Base-by-base conservation (phyloP, 2,888 invertebrate species). In the Drosophila mercatorum region DNA sequence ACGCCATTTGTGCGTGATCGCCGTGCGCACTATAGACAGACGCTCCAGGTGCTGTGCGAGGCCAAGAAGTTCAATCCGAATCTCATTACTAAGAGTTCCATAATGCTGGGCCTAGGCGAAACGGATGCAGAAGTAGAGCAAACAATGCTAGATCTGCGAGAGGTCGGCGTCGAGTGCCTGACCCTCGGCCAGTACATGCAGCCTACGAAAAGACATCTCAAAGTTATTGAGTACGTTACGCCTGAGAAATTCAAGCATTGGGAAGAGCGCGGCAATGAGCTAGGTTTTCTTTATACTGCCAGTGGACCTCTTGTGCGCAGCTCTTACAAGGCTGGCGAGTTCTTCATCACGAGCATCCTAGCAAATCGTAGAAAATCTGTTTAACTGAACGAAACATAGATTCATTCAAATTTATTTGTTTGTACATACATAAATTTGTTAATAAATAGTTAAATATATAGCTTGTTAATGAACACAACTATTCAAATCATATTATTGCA, bases 181-280 rank as follows among this genome's bases (percentile, higher is more conserved):
- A 99, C 99, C 0, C 94, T 99, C 6, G 99, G 99, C 0, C 99
- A 99, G 91, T 99, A 99, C 93, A 99, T 99, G 99, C 99, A 99
- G 92, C 99, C 99, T 0, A 99, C 99, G 0, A 99, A 98, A 91
- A 94, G 96, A 10, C 99, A 99, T 92, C 94, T 99, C 34, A 97
- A 97, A 94, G 97, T 98, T 0, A 95, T 96, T 49, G 99, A 99
- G 92, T 99, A 99, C 93, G 97, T 99, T 0, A 98, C 98, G 0
- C 99, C 99, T 0, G 97, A 96, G 73, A 98, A 98, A 93, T 99
- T 97, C 92, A 94, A 96, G 88, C 93, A 95, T 62, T 99, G 98
- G 98, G 96, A 98, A 92, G 93, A 94, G 28, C 93, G 95, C 7
- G 99, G 99, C 0, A 94, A 95, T 62, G 94, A 96, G 81, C 93